phyloP scores from a whole-genome alignment of 2,888 invertebrate species.

The Ischnura elegans region DNA sequence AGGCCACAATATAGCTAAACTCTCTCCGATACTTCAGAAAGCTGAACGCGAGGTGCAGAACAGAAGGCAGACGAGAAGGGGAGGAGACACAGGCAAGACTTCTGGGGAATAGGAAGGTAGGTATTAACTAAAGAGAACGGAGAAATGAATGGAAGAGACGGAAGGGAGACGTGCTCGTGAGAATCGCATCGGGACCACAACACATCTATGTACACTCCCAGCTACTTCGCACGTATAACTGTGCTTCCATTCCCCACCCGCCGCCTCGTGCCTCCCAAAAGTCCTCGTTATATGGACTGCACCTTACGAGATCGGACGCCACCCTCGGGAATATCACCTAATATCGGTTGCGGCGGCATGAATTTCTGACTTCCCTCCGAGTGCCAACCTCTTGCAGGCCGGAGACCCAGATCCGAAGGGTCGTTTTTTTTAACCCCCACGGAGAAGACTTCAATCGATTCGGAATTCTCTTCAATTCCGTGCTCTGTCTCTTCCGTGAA shows the following conservation, averaged over 20 bases:
- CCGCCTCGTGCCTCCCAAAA: not conserved
- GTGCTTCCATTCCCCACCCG: not conserved
- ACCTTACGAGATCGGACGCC: not conserved
- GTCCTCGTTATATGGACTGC: not conserved
- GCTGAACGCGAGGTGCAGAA: no score
- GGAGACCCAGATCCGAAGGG: not conserved
- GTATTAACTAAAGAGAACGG: not conserved
- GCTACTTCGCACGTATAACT: not conserved
- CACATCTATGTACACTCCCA: no score
- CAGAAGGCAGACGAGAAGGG: not conserved
- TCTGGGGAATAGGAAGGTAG: no score
- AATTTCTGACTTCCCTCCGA: not conserved
- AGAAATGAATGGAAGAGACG: not conserved
- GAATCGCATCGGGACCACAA: not conserved
- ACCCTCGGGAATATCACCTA: constrained; percentile 20
- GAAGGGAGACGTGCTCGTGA: not conserved
- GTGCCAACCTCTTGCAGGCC: not conserved
- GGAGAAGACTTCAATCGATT: not conserved
- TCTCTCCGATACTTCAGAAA: no score
- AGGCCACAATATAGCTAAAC: no score
- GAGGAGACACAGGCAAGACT: no score
- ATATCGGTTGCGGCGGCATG: not conserved
- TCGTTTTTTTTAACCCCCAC: not conserved
- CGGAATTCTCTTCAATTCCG: not conserved
- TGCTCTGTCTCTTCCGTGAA: not conserved